phyloP scores from a whole-genome alignment of 2,797 vertebrate genomes.

The Pangasius djambal region DNA sequence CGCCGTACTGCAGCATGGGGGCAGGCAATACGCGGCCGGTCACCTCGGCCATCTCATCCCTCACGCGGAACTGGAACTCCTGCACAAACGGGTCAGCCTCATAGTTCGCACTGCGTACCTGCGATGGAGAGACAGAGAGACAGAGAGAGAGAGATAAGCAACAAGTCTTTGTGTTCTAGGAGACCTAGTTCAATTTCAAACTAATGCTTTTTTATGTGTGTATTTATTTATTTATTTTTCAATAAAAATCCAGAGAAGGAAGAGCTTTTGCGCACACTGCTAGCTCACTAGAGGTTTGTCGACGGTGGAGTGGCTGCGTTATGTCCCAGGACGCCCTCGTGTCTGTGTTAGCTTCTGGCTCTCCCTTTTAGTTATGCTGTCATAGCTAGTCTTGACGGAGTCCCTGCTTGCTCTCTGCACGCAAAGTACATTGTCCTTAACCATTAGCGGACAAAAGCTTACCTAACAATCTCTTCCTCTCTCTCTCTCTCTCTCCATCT shows the following conservation, averaged over 20 bases:
- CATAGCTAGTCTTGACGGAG: too few relatives aligned
- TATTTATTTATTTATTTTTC: too few relatives aligned
- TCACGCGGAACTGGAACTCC: conserved; percentile 96
- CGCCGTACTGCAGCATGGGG: conserved; percentile 96
- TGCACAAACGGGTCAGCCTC: conserved; percentile 94
- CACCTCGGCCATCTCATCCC: conserved; percentile 97
- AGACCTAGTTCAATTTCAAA: neutral
- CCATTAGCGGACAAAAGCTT: too few relatives aligned
- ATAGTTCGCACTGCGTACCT: conserved; percentile 97
- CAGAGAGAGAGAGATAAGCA: neutral
- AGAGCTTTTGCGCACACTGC: neutral
- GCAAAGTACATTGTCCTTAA: too few relatives aligned
- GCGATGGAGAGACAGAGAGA: neutral
- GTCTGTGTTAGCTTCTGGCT: too few relatives aligned
- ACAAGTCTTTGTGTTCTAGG: neutral
- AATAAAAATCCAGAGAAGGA: neutral
- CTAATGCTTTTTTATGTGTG: neutral
- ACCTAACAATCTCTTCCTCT: too few relatives aligned
- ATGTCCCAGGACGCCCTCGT: too few relatives aligned
- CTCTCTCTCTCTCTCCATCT: too few relatives aligned
- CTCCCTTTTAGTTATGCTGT: too few relatives aligned
- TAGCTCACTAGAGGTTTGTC: neutral
- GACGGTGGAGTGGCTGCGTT: too few relatives aligned
- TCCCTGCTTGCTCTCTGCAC: too few relatives aligned
- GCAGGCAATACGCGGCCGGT: conserved; percentile 94